Conservation (phyloP, 2,888 invertebrate species). For the Drosophila kanekoi region DNA sequence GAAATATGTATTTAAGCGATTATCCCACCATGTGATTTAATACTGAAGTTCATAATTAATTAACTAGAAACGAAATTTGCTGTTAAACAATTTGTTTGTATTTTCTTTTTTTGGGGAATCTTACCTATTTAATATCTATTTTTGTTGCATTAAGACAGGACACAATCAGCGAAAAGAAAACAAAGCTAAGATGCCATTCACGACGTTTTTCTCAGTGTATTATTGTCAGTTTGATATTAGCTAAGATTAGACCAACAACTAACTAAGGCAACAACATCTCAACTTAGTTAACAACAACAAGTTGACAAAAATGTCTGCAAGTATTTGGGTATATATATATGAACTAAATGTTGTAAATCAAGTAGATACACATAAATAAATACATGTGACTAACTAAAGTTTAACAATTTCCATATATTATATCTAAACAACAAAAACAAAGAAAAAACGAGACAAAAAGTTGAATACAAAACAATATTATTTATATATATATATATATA, state of each 20-base stretch:
- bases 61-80: no score
- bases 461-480: slow-evolving; percentile 50
- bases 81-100: no score
- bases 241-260: slow-evolving; percentile 17
- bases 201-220: slow-evolving; percentile 12
- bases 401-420: slow-evolving; percentile 66
- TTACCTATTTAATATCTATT: no score
- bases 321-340: slow-evolving; percentile 27
- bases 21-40: slow-evolving; percentile 79
- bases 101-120: slow-evolving; percentile 23
- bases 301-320: slow-evolving; percentile 25
- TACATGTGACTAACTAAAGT: slow-evolving; percentile 55
- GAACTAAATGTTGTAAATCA: slow-evolving; percentile 56
- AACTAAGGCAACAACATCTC: slow-evolving; percentile 8
- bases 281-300: slow-evolving; percentile 15
- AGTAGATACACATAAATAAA: slow-evolving; percentile 36
- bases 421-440: slow-evolving; percentile 25
- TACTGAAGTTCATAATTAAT: slow-evolving; percentile 44
- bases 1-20: slow-evolving; percentile 71
- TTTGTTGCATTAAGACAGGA: slow-evolving; percentile 23
- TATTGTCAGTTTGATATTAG: slow-evolving; percentile 17
- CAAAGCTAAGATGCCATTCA: slow-evolving; percentile 21
- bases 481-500: slow-evolving; percentile 1
- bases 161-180: slow-evolving; percentile 14
- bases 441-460: slow-evolving; percentile 12